Evolutionary conservation across 2,113 vertebrate species (phyloP).

Genomic region (Nannospalax galili): DNA sequence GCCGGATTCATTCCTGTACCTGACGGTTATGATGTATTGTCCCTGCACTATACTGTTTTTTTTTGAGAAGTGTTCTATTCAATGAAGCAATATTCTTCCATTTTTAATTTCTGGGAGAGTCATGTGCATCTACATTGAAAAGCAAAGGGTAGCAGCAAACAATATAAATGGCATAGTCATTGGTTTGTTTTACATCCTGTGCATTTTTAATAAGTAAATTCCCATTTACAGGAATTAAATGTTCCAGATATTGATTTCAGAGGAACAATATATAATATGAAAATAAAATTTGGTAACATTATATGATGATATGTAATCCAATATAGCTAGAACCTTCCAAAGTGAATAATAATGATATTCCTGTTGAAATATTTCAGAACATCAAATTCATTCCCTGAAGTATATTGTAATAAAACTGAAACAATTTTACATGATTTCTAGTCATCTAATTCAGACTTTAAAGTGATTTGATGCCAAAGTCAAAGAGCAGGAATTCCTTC

Average conservation of each 20-base stretch:
- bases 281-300: conserved; percentile 76
- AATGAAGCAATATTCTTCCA: conserved; percentile 65
- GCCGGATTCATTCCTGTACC: background rate
- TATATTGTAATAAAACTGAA: conserved; percentile 64
- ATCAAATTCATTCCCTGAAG: conserved; percentile 41
- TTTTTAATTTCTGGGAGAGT: conserved; percentile 53
- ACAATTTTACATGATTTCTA: conserved; percentile 53
- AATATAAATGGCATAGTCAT: conserved; percentile 65
- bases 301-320: conserved; percentile 68
- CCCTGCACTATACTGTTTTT: background rate
- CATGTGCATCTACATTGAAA: conserved; percentile 61
- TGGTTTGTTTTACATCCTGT: conserved; percentile 72
- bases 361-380: conserved; percentile 62
- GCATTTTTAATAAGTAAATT: conserved; percentile 76
- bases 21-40: conserved; percentile 33
- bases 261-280: conserved; percentile 56
- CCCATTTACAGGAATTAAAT: conserved; percentile 68
- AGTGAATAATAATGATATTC: conserved; percentile 65
- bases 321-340: conserved; percentile 54
- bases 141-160: conserved; percentile 41
- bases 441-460: conserved; percentile 58
- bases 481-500: background rate
- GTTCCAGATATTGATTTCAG: conserved; percentile 77
- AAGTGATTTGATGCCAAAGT: conserved; percentile 57
- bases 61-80: conserved; percentile 63